Conservation (phyloP, 2,888 invertebrate genomes). For the Torymus auratus region DNA sequence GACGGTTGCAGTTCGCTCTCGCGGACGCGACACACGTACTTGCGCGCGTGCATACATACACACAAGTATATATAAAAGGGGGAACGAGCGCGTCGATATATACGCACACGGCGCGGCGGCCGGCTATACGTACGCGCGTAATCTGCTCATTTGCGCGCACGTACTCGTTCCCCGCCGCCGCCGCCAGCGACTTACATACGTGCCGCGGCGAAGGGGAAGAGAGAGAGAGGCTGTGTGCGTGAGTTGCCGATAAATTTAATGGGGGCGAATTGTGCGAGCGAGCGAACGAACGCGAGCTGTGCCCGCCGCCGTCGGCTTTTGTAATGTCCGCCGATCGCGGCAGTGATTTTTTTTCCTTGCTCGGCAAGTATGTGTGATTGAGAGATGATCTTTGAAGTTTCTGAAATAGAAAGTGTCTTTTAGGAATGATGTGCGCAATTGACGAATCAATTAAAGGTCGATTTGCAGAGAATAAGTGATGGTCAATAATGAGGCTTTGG, state of each 20-base stretch:
- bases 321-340: conserved; percentile 25
- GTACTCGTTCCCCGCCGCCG: conserved; percentile 26
- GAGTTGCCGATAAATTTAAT: conserved; percentile 54
- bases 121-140: conserved; percentile 41
- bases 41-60: conserved; percentile 9
- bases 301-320: background rate
- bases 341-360: background rate
- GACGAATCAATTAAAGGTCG: too few relatives aligned
- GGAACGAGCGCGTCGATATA: conserved; percentile 27
- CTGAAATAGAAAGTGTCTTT: too few relatives aligned
- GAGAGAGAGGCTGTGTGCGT: background rate
- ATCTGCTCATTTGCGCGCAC: conserved; percentile 59
- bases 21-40: background rate
- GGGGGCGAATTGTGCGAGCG: conserved; percentile 39
- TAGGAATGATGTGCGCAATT: too few relatives aligned
- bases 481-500: too few relatives aligned
- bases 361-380: too few relatives aligned
- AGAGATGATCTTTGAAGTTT: too few relatives aligned
- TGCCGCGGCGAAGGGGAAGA: conserved; percentile 1
- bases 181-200: conserved; percentile 44
- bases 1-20: conserved; percentile 30
- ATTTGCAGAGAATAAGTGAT: too few relatives aligned
- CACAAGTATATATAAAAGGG: background rate
- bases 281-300: conserved; percentile 33
- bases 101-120: conserved; percentile 9